Evolutionary conservation across 2,888 invertebrate species (phyloP).

Genomic region (Marronus borbonicus): DNA sequence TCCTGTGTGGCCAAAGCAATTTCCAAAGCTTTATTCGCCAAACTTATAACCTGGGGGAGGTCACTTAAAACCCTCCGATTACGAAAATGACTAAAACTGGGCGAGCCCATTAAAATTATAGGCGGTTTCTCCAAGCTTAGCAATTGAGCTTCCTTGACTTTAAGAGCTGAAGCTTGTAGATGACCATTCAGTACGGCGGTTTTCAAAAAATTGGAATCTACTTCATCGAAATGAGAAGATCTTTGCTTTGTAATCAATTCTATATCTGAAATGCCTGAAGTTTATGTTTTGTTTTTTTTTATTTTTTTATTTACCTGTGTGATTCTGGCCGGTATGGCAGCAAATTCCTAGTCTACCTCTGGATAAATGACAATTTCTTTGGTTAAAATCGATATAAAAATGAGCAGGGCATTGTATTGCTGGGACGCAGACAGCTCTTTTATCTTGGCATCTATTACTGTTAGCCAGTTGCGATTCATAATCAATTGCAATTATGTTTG

Average conservation of each 20-base stretch:
- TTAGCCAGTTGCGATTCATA: not conserved
- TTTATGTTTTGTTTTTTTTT: not conserved
- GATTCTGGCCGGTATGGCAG: constrained; percentile 76
- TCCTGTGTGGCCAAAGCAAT: constrained; percentile 72
- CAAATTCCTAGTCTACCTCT: constrained; percentile 73
- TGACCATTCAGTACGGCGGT: constrained; percentile 62
- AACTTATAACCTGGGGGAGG: constrained; percentile 68
- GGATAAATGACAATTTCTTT: constrained; percentile 56
- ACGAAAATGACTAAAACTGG: constrained; percentile 69
- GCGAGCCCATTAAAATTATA: constrained; percentile 66
- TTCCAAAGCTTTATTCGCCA: constrained; percentile 71
- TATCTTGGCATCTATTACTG: not conserved
- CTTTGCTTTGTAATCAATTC: not conserved
- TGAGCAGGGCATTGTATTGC: constrained; percentile 80
- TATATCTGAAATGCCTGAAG: not conserved
- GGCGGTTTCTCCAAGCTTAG: constrained; percentile 67
- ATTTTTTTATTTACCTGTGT: constrained; percentile 68
- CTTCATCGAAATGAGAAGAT: not conserved
- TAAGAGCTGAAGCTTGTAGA: constrained; percentile 65
- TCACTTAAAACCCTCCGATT: constrained; percentile 65
- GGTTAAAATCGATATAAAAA: constrained; percentile 62
- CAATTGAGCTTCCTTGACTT: constrained; percentile 66
- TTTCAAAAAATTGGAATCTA: constrained; percentile 51
- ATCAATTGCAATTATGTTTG: not conserved
- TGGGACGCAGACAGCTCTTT: constrained; percentile 74